Evolutionary conservation across 1,140 invertebrate genomes (phyloP).

Genomic region (Laodelphax striatellus): DNA sequence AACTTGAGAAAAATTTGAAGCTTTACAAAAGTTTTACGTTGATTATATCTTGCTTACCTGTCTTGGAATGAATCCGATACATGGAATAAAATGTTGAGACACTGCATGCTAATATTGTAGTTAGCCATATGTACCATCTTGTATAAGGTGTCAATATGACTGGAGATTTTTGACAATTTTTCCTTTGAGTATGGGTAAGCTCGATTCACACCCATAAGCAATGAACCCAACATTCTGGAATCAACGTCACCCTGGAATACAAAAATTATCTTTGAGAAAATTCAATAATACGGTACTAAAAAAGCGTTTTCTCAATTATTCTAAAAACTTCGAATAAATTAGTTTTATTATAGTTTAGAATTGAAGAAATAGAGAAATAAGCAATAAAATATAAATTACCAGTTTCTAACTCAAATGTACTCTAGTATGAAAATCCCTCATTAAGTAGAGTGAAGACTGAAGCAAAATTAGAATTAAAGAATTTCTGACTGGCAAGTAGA

Average conservation of each 20-base stretch:
- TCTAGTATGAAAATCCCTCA: too few species aligned
- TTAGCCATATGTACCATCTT: conserved; percentile 74
- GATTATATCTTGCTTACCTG: conserved; percentile 31
- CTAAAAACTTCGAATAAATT: too few species aligned
- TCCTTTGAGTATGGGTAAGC: conserved; percentile 67
- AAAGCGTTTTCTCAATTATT: too few species aligned
- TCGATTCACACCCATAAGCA: conserved; percentile 78
- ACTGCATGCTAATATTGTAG: conserved; percentile 77
- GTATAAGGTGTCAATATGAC: conserved; percentile 77
- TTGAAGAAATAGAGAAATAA: too few species aligned
- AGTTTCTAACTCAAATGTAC: too few species aligned
- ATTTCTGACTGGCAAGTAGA: too few species aligned
- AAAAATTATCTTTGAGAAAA: not conserved
- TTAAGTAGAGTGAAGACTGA: too few species aligned
- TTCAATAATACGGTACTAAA: not conserved
- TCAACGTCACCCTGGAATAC: conserved; percentile 69
- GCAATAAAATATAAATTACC: too few species aligned
- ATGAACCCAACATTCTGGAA: conserved; percentile 80
- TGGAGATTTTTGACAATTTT: conserved; percentile 35
- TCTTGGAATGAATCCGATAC: conserved; percentile 51
- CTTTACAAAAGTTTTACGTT: too few species aligned
- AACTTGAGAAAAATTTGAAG: too few species aligned
- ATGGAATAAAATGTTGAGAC: conserved; percentile 76
- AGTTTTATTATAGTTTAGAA: too few species aligned
- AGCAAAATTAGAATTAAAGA: too few species aligned